Evolutionary conservation across 1,140 invertebrate genomes (phyloP), one percentile per base, ranked within the genome.

Genomic region (Megathymus violae): DNA sequence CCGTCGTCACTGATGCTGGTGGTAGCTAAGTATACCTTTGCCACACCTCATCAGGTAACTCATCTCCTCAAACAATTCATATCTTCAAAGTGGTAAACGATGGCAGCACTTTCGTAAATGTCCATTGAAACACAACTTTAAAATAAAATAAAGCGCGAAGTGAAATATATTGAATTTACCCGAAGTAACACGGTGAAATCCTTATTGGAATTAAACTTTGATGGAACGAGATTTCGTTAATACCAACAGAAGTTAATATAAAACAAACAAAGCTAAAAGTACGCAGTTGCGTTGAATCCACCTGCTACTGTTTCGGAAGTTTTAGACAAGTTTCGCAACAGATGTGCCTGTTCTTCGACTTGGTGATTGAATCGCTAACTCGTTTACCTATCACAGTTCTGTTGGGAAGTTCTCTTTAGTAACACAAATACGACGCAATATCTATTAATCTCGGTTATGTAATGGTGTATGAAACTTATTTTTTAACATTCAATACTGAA

Each of bases 261-360:
- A 36, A 36, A 36, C 34, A 36, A 36, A 36, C 34, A 36, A 36
- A 36, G 34, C 34, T 36, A 36, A 36, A 36, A 36, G 34, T 36
- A 36, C 34, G 34, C 34, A 36, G 34, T 36, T 36, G 34, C 34
- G 34, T 36, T 36, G 10, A 36, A 36, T 36, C 34, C 34, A 36
- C 34, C 34, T n/a, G 34, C 34, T 36, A 31, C 27, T 31, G 27
- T 31, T 31, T 31, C 27, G 7, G 27, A 31, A 31, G 27, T 31
- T 31, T 31, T 31, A 31, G 27, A 31, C 27, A 31, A 31, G 27
- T 31, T 31, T 31, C 27, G 27, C 27, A 31, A 31, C 27, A 31
- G 27, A 5, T 31, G 27, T 31, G 27, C 27, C 7, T 31, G 27
- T 31, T 31, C 27, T 31, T 31, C 27, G 27, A 31, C 27, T 31